Percentiles rank a stretch among this genome's conserved stretches.
These are phyloP conservation scores for Characodon lateralis DNA, from an alignment of 2,797 vertebrate species.

Conservation along the genomic window DNA sequence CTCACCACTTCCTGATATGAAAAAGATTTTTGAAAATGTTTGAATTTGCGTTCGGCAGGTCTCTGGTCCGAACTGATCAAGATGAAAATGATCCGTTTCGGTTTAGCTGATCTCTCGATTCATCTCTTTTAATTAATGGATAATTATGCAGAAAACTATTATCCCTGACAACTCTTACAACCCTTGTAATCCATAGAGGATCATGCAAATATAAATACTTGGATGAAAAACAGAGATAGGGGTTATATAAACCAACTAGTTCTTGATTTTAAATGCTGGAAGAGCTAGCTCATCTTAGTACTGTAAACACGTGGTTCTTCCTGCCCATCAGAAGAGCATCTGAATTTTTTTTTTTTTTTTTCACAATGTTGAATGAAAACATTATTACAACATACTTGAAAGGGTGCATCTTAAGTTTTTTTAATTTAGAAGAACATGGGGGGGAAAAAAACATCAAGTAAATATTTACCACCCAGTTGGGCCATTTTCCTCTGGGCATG, in stretches of 20 bases:
- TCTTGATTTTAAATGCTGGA: constrained; percentile 7
- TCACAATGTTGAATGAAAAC: not conserved
- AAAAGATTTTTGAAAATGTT: not conserved
- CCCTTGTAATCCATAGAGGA: not conserved
- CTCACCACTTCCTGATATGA: not conserved
- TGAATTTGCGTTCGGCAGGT: not conserved
- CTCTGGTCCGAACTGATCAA: not conserved
- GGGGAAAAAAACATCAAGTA: not conserved
- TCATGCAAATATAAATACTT: not conserved
- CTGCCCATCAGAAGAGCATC: not conserved
- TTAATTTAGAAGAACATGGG: not conserved
- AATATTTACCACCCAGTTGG: constrained; percentile 91
- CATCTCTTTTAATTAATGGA: not conserved
- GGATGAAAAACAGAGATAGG: not conserved
- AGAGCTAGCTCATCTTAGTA: not conserved
- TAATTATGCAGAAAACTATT: not conserved
- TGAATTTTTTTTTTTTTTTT: not conserved
- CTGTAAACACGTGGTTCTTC: not conserved
- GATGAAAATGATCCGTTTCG: not conserved
- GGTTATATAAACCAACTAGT: not conserved
- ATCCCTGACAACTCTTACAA: not conserved
- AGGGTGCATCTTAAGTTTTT: not conserved
- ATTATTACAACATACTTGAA: not conserved
- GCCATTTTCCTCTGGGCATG: constrained; percentile 92
- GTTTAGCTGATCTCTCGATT: no score